These are phyloP conservation scores for Hyla sarda DNA, from an alignment of 2,113 vertebrate genomes.

Conservation along the genomic window DNA sequence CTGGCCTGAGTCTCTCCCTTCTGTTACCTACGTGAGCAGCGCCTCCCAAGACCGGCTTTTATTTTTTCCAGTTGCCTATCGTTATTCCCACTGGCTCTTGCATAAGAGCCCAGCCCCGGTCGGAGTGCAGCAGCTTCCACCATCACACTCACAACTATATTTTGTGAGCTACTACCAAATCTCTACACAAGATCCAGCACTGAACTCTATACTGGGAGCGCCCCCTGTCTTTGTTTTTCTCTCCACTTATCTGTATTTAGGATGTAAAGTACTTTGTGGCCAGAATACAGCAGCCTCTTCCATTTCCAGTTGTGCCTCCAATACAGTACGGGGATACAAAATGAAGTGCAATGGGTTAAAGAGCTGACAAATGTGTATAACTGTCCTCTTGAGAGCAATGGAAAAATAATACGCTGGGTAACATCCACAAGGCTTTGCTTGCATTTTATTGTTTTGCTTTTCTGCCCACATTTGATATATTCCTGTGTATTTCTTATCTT, in stretches of 20 bases:
- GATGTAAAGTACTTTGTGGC: not conserved
- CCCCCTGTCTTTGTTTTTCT: not conserved
- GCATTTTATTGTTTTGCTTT: conserved; percentile 87
- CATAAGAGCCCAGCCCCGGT: too few relatives aligned
- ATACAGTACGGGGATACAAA: not conserved
- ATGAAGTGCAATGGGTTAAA: conserved; percentile 62
- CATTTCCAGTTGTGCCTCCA: not conserved
- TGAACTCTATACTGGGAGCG: too few relatives aligned
- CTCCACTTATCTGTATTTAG: not conserved
- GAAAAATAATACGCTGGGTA: conserved; percentile 75
- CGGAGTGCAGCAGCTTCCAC: too few relatives aligned
- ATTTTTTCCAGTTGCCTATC: too few relatives aligned
- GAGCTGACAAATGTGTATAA: conserved; percentile 51
- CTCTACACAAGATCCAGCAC: too few relatives aligned
- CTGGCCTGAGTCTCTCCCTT: too few relatives aligned
- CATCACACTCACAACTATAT: too few relatives aligned
- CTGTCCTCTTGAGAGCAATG: conserved; percentile 84
- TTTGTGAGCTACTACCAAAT: too few relatives aligned
- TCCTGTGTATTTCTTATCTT: conserved; percentile 88
- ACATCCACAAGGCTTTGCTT: conserved; percentile 82
- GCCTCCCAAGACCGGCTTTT: too few relatives aligned
- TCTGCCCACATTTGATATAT: conserved; percentile 75
- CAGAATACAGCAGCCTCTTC: not conserved
- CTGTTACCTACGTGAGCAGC: too few relatives aligned
- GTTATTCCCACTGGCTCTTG: too few relatives aligned